Evolutionary conservation across 2,113 vertebrate species (phyloP), one percentile per base, ranked within the genome.

Genomic region (Ciconia maguari): DNA sequence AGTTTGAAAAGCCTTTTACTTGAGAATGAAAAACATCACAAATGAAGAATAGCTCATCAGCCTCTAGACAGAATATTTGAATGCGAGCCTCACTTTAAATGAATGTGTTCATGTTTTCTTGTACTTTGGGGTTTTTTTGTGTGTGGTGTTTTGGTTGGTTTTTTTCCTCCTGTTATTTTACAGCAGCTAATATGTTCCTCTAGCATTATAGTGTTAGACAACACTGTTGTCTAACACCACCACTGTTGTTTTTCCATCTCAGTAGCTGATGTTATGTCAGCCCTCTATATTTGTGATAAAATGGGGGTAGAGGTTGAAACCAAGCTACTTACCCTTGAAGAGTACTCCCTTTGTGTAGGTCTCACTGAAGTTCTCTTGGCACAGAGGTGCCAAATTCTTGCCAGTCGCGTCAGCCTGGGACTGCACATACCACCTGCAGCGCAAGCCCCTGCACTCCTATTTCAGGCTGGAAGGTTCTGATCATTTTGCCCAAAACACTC

Each of bases 41-140:
- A 46, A 51, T 48, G 32, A 84, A 61, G 62, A 90, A 41, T 5
- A 57, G 29, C 21, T 84, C 13, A 11, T 86, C 27, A 55, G 1
- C 30, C 26, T 62, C 49, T 34, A 66, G 41, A 51, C 8, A 65
- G 29, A 62, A 6, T 76, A 89, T 79, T 34, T 64, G 55, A 71
- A 38, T 16, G 27, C n/a, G 9, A 93, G n/a, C 66, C 42, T 90
- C 61, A 49, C 25, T 41, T 88, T 18, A 57, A 85, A 54, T 18
- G 1, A 38, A 51, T 14, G 11, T 44, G 7, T 42, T 88, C 5
- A 1, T 51, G 34, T 44, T 87, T 81, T 75, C 81, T 89, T 42
- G 27, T 89, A 32, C 25, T 34, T n/a, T 0, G 0, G 21, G 2
- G 3, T 3, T 46, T 51, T 69, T 6, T 41, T 2, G 21, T 27